Evolutionary conservation across 2,113 vertebrate genomes (phyloP).

Genomic region (Solea senegalensis): DNA sequence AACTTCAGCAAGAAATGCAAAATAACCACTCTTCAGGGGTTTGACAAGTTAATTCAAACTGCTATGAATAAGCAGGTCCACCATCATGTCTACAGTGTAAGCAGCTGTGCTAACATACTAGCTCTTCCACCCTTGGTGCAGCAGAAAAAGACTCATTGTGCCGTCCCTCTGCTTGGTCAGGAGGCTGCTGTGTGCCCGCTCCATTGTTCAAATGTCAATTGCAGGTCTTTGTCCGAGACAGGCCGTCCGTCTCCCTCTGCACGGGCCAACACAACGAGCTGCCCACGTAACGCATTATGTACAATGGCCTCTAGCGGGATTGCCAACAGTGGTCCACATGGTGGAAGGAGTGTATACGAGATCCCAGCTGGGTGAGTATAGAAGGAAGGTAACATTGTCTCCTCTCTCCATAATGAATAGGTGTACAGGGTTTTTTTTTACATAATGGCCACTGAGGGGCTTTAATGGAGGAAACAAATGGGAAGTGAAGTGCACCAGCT

Average conservation of each 20-base stretch:
- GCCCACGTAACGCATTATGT: conserved; percentile 45
- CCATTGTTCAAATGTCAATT: conserved; percentile 72
- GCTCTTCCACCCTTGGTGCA: conserved; percentile 3
- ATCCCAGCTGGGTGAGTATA: not conserved
- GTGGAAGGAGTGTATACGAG: not conserved
- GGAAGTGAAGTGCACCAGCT: no score
- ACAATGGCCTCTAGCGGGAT: conserved; percentile 18
- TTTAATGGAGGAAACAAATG: no score
- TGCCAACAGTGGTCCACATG: conserved; percentile 16
- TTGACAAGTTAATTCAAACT: not conserved
- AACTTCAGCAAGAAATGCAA: no score
- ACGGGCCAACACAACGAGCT: conserved; percentile 32
- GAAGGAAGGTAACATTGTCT: no score
- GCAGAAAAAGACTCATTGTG: conserved; percentile 66
- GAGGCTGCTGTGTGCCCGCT: conserved; percentile 67
- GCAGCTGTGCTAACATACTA: conserved; percentile 27
- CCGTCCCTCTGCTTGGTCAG: conserved; percentile 23
- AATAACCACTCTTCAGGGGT: no score
- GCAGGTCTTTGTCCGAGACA: conserved; percentile 61
- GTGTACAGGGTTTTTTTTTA: no score
- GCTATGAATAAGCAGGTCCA: not conserved
- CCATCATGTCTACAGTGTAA: not conserved
- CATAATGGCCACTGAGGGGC: no score
- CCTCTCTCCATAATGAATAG: no score
- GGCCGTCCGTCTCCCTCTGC: conserved; percentile 29